Evolutionary conservation across 2,113 vertebrate genomes (phyloP).

Genomic region (Fulica atra): DNA sequence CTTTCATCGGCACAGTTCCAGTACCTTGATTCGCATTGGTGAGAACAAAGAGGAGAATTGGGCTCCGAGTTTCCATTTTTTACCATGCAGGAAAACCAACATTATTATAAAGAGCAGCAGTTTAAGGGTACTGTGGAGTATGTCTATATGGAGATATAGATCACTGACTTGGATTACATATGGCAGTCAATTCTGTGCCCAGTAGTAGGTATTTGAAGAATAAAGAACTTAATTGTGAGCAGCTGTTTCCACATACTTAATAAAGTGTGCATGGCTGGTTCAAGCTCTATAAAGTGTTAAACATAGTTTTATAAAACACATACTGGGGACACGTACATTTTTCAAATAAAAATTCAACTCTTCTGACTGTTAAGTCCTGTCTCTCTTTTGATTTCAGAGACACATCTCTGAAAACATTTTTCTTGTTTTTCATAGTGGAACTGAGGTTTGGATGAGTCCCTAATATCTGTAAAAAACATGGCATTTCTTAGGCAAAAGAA

Average conservation of each 20-base stretch:
- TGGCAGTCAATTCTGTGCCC: conserved; percentile 26
- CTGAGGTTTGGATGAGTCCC: not conserved
- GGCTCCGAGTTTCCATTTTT: not conserved
- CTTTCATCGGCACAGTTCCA: conserved; percentile 9
- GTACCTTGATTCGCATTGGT: not conserved
- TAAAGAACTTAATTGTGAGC: conserved; percentile 56
- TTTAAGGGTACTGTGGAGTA: conserved; percentile 1
- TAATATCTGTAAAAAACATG: not conserved
- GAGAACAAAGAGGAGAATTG: not conserved
- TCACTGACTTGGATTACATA: conserved; percentile 45
- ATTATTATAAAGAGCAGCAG: not conserved
- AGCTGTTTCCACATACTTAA: conserved; percentile 66
- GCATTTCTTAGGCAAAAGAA: not conserved
- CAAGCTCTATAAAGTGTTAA: conserved; percentile 58
- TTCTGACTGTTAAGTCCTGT: not conserved
- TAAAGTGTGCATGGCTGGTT: conserved; percentile 46
- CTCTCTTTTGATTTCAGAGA: not conserved
- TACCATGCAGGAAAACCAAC: conserved; percentile 20
- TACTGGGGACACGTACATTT: not conserved
- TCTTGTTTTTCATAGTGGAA: not conserved
- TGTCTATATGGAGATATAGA: conserved; percentile 24
- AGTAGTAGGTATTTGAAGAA: conserved; percentile 62
- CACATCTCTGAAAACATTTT: not conserved
- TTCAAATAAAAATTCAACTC: not conserved
- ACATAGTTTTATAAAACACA: conserved; percentile 31